Conservation (phyloP, 2,113 vertebrate species). For the Centrocercus urophasianus region DNA sequence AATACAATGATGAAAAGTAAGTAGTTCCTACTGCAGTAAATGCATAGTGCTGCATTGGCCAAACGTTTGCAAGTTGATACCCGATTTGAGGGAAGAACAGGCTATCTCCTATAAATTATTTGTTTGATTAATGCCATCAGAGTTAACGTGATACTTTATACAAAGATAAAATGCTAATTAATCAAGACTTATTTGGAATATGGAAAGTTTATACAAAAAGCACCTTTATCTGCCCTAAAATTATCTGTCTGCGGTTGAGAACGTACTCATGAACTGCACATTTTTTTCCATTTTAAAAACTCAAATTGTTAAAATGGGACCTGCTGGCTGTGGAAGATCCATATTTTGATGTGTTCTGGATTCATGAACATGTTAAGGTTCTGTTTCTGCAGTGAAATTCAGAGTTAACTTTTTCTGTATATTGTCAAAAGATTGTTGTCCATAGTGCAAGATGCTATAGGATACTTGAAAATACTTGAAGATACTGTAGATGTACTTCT, state of each 20-base stretch:
- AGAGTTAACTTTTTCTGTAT: constrained; percentile 41
- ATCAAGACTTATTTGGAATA: neutral
- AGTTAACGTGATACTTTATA: constrained; percentile 4
- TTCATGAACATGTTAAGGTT: constrained; percentile 22
- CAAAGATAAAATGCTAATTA: constrained; percentile 8
- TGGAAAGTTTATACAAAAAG: constrained; percentile 20
- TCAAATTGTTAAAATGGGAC: neutral
- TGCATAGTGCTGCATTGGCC: neutral
- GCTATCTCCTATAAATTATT: neutral
- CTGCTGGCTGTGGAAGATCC: neutral
- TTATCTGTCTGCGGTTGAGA: neutral
- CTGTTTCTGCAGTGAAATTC: constrained; percentile 39
- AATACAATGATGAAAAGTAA: neutral
- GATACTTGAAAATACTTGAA: constrained; percentile 63
- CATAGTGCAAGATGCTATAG: constrained; percentile 17
- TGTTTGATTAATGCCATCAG: constrained; percentile 6
- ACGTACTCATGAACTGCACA: neutral
- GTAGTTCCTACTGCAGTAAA: neutral
- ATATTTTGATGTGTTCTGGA: constrained; percentile 34
- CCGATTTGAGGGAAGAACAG: neutral
- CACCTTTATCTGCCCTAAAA: neutral
- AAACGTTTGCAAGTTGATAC: neutral
- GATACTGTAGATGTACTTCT: constrained; percentile 49
- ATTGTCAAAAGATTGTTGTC: constrained; percentile 46
- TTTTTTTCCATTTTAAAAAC: neutral